Conservation (phyloP, 2,888 invertebrate species). For the Drosophila prolongata region DNA sequence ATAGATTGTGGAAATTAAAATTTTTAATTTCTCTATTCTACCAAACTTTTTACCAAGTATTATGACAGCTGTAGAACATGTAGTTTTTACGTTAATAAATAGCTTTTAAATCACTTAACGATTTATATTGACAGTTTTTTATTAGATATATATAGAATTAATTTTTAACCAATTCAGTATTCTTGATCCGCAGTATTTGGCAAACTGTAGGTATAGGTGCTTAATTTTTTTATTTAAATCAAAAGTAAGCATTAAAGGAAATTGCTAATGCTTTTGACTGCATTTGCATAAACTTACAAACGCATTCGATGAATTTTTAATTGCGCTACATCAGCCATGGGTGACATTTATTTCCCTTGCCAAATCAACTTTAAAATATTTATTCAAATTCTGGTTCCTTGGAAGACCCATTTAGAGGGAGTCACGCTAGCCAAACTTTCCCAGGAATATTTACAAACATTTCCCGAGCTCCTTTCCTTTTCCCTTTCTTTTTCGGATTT, state of each 20-base stretch:
- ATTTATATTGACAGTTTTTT: too few relatives aligned
- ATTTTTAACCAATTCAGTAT: too few relatives aligned
- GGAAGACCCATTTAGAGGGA: conserved; percentile 20
- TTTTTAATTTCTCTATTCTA: too few relatives aligned
- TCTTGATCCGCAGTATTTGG: too few relatives aligned
- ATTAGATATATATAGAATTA: too few relatives aligned
- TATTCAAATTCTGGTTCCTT: conserved; percentile 18
- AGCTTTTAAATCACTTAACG: too few relatives aligned
- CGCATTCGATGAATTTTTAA: conserved; percentile 2
- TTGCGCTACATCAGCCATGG: background rate
- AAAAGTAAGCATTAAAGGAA: background rate
- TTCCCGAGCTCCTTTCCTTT: conserved; percentile 1
- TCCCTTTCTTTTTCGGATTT: conserved; percentile 12
- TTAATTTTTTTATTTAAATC: too few relatives aligned
- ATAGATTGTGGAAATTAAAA: background rate
- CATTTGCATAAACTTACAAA: conserved; percentile 11
- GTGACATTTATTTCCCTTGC: conserved; percentile 6
- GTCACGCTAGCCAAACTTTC: conserved; percentile 66
- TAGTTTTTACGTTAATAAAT: too few relatives aligned
- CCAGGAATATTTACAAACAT: conserved; percentile 55
- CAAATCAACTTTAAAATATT: conserved; percentile 18
- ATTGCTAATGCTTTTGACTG: background rate
- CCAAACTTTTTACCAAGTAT: too few relatives aligned
- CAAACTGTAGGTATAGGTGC: too few relatives aligned
- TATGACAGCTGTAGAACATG: too few relatives aligned